Conservation (phyloP, 2,113 vertebrate genomes). For the Peromyscus maniculatus region DNA sequence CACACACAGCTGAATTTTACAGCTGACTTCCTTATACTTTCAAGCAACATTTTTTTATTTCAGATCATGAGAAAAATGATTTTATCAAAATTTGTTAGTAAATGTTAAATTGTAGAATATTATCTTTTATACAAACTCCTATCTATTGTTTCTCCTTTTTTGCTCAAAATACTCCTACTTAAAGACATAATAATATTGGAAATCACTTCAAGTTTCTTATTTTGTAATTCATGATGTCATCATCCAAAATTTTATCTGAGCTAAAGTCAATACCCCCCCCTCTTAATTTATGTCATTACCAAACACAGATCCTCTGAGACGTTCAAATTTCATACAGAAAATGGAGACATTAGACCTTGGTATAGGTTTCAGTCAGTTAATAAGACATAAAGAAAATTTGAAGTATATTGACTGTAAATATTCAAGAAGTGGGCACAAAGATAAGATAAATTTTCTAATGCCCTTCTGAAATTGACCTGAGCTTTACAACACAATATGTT, state of each 20-base stretch:
- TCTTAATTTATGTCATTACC: not conserved
- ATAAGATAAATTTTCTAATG: not conserved
- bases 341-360: not conserved
- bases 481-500: not conserved
- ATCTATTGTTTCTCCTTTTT: not conserved
- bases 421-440: not conserved
- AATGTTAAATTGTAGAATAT: not conserved
- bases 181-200: not conserved
- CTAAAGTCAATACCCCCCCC: not conserved
- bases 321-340: not conserved
- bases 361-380: not conserved
- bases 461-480: not conserved
- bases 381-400: not conserved
- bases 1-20: conserved; percentile 64
- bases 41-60: conserved; percentile 37
- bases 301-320: not conserved
- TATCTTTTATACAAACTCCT: not conserved
- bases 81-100: conserved; percentile 31
- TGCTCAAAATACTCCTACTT: not conserved
- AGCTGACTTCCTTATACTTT: conserved; percentile 40
- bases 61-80: not conserved
- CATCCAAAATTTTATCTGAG: not conserved
- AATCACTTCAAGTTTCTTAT: not conserved
- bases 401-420: not conserved
- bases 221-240: not conserved